A percentile compares a stretch with the other conserved stretches of the same genome.
These are phyloP conservation scores for Danio albolineatus DNA, from an alignment of 2,797 vertebrate species.

Conservation along the genomic window DNA sequence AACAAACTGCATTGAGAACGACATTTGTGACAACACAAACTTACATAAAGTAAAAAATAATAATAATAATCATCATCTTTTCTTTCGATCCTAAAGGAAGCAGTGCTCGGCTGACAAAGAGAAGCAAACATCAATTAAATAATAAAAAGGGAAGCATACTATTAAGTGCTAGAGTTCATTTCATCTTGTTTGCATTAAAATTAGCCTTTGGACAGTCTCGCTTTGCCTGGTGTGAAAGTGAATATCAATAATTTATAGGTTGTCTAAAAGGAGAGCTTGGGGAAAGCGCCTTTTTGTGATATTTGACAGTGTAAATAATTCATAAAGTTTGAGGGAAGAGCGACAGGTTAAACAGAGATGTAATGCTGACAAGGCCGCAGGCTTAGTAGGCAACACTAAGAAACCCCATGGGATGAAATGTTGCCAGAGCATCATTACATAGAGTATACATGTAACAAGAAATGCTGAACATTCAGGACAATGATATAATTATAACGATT, in stretches of 20 bases:
- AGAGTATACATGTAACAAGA: neutral
- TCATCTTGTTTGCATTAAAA: constrained; percentile 65
- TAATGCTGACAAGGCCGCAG: constrained; percentile 31
- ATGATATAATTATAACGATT: no score
- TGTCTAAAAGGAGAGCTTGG: constrained; percentile 44
- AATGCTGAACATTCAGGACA: neutral
- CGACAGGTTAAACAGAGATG: constrained; percentile 51
- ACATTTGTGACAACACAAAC: neutral
- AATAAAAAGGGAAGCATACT: constrained; percentile 50
- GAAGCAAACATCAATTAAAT: constrained; percentile 14
- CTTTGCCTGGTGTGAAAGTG: constrained; percentile 46
- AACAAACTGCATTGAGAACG: constrained; percentile 19
- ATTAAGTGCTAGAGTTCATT: constrained; percentile 56
- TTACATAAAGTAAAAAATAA: neutral
- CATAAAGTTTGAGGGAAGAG: constrained; percentile 48
- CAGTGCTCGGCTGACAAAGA: constrained; percentile 8
- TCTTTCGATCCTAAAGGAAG: neutral
- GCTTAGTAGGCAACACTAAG: constrained; percentile 3
- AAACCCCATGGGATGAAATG: neutral
- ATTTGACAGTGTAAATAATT: constrained; percentile 65
- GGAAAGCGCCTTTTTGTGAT: constrained; percentile 48
- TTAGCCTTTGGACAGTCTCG: constrained; percentile 53
- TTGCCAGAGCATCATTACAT: neutral
- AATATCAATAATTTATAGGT: constrained; percentile 61
- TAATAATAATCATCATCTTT: neutral